Conservation (phyloP, 1,140 invertebrate species). For the Centruroides vittatus region DNA sequence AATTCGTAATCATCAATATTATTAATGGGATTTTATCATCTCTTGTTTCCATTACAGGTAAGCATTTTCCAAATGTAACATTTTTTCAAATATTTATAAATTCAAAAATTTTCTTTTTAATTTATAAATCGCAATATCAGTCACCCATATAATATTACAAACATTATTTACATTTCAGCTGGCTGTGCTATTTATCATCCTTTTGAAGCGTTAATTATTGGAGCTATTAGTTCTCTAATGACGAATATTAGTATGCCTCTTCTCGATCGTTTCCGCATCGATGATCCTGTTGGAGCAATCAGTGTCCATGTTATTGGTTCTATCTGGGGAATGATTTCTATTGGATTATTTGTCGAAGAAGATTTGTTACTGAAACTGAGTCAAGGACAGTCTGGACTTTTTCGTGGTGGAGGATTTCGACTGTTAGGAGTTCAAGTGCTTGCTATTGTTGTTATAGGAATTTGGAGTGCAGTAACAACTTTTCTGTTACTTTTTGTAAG, state of each 20-base stretch:
- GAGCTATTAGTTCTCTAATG: slow-evolving; percentile 56
- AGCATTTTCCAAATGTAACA: too few relatives aligned
- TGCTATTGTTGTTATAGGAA: slow-evolving; percentile 16
- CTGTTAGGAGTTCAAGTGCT: slow-evolving; percentile 24
- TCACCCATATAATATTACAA: too few relatives aligned
- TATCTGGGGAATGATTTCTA: slow-evolving; percentile 52
- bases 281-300: slow-evolving; percentile 82
- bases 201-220: slow-evolving; percentile 73
- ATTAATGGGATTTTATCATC: too few relatives aligned
- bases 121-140: not conserved
- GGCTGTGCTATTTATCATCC: slow-evolving; percentile 74
- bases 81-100: too few relatives aligned
- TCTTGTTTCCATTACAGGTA: too few relatives aligned
- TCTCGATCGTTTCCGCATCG: slow-evolving; percentile 58
- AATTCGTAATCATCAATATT: too few relatives aligned
- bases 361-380: slow-evolving; percentile 63
- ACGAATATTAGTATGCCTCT: slow-evolving; percentile 52
- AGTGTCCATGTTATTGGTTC: slow-evolving; percentile 57
- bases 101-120: not conserved
- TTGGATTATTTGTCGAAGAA: slow-evolving; percentile 78
- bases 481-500: slow-evolving; percentile 15
- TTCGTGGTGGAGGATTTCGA: slow-evolving; percentile 42
- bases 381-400: slow-evolving; percentile 53
- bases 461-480: slow-evolving; percentile 19
- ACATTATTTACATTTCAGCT: slow-evolving; percentile 34